These are phyloP conservation scores for Ophthalmolycus amberensis DNA, from an alignment of 2,113 vertebrate species.

Conservation along the genomic window DNA sequence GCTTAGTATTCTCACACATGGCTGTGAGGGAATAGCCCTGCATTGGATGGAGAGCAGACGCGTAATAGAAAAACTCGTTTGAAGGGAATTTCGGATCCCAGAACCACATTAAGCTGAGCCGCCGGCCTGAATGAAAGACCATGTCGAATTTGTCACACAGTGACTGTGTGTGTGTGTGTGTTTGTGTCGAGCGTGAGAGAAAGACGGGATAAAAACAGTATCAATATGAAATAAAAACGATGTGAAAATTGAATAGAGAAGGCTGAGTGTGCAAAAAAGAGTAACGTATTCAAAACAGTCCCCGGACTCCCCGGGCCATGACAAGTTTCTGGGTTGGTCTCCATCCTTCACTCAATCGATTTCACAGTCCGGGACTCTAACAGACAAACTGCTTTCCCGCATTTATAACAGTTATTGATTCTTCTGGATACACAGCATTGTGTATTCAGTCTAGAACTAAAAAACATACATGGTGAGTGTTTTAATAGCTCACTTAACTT, in stretches of 20 bases:
- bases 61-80: slow-evolving; percentile 69
- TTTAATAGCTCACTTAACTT: slow-evolving; percentile 12
- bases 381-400: slow-evolving; percentile 32
- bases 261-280: slow-evolving; percentile 48
- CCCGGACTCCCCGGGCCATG: slow-evolving; percentile 4
- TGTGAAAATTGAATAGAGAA: slow-evolving; percentile 39
- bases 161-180: slow-evolving; percentile 6
- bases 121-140: slow-evolving; percentile 68
- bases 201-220: slow-evolving; percentile 27
- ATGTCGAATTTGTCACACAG: slow-evolving; percentile 32
- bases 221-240: slow-evolving; percentile 43
- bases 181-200: not conserved
- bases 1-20: slow-evolving; percentile 51
- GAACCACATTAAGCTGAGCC: slow-evolving; percentile 60
- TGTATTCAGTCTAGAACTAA: slow-evolving; percentile 14
- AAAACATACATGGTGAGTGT: not conserved
- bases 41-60: slow-evolving; percentile 56
- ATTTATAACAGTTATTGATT: slow-evolving; percentile 34
- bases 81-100: slow-evolving; percentile 54
- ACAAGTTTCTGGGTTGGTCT: slow-evolving; percentile 20
- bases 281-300: slow-evolving; percentile 31
- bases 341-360: slow-evolving; percentile 23
- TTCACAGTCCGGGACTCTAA: slow-evolving; percentile 18
- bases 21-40: slow-evolving; percentile 56
- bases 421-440: not conserved